Conservation (phyloP, 2,797 vertebrate genomes). For the Masticophis lateralis region DNA sequence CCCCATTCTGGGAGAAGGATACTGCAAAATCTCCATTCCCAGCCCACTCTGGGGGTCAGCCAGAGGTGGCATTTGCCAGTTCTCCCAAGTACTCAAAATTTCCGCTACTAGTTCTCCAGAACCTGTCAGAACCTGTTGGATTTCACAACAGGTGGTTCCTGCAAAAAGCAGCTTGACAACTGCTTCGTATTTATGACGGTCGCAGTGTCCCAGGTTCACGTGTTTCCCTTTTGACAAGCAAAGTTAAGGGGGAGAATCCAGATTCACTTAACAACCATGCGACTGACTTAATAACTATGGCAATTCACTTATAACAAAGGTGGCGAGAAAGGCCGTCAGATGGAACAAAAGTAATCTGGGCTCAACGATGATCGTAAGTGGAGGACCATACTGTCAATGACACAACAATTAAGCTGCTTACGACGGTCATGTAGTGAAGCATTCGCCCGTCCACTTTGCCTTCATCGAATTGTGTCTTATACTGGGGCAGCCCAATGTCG, state of each 20-base stretch:
- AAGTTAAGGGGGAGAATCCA: too few species aligned
- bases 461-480: slow-evolving; percentile 98
- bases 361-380: background rate
- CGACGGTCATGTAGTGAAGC: slow-evolving; percentile 97
- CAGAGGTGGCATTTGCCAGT: too few species aligned
- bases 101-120: too few species aligned
- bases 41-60: too few species aligned
- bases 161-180: too few species aligned
- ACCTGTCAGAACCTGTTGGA: too few species aligned
- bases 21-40: too few species aligned
- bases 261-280: too few species aligned
- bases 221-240: too few species aligned
- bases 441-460: slow-evolving; percentile 92
- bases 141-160: too few species aligned
- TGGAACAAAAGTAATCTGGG: background rate
- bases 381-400: background rate
- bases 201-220: background rate
- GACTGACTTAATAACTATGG: background rate
- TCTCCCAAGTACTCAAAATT: too few species aligned
- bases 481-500: slow-evolving; percentile 96
- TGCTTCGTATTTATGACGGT: background rate
- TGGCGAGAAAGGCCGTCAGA: background rate
- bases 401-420: slow-evolving; percentile 68
- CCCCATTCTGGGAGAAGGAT: too few species aligned
- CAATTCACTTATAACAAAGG: background rate